phyloP scores from a whole-genome alignment of 2,888 invertebrate genomes.

The Pheosia tremula region DNA sequence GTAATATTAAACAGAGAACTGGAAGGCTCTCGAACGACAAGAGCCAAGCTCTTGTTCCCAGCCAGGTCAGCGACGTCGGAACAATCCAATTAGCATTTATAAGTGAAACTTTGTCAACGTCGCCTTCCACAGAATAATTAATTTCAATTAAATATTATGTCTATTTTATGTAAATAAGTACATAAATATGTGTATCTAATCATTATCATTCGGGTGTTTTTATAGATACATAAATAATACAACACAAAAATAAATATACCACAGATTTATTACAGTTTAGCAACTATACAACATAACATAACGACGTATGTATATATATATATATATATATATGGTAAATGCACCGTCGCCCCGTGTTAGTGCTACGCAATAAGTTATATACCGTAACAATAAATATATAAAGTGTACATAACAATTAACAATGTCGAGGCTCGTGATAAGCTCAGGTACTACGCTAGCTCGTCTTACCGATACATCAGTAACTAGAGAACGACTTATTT shows the following conservation, averaged over 20 bases:
- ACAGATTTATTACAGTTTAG: conserved; percentile 45
- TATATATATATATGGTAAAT: conserved; percentile 45
- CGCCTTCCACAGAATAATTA: too few relatives aligned
- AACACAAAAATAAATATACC: conserved; percentile 23
- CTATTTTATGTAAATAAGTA: too few relatives aligned
- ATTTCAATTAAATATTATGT: too few relatives aligned
- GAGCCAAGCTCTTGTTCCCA: too few relatives aligned
- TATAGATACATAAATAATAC: conserved; percentile 35
- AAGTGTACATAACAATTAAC: conserved; percentile 22
- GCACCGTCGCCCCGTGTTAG: conserved; percentile 46
- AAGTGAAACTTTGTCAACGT: not conserved
- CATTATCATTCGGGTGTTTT: not conserved
- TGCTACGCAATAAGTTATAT: conserved; percentile 34
- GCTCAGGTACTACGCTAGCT: conserved; percentile 64
- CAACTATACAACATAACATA: conserved; percentile 33
- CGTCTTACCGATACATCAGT: conserved; percentile 36
- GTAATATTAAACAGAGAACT: too few relatives aligned
- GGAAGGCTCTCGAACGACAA: too few relatives aligned
- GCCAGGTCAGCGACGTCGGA: too few relatives aligned
- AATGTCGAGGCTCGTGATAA: conserved; percentile 38
- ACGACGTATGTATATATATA: conserved; percentile 22
- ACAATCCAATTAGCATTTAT: too few relatives aligned
- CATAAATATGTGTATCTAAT: too few relatives aligned
- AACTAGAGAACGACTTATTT: conserved; percentile 60
- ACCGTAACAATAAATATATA: conserved; percentile 26